Evolutionary conservation across 2,113 vertebrate genomes (phyloP).

Genomic region (Aramus guarauna): DNA sequence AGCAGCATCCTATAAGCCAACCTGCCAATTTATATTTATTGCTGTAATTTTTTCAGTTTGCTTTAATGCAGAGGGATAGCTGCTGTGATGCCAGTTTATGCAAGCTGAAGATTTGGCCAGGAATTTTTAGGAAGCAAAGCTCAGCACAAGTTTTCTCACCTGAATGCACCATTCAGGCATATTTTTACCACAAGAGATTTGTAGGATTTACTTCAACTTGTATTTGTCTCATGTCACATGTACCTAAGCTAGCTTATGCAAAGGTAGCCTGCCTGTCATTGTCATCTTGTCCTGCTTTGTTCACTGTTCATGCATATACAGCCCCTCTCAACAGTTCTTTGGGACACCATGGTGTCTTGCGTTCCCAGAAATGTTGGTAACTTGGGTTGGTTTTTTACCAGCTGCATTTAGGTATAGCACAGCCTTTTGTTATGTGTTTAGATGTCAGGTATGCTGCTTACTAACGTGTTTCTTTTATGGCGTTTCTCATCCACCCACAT

Average conservation of each 20-base stretch:
- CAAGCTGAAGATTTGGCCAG: not conserved
- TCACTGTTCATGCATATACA: not conserved
- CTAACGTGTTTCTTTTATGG: accelerated
- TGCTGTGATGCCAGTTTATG: not conserved
- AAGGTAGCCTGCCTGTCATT: not conserved
- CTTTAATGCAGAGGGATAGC: not conserved
- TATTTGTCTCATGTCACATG: not conserved
- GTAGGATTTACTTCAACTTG: not conserved
- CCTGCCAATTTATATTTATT: not conserved
- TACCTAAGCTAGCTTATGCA: not conserved
- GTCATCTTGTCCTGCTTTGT: not conserved
- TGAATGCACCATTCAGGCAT: not conserved
- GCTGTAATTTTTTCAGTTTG: not conserved
- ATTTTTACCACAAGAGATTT: not conserved
- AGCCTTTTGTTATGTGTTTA: not conserved
- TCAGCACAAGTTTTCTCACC: not conserved
- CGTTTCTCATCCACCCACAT: not conserved
- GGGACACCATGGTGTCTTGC: not conserved
- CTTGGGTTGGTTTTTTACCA: not conserved
- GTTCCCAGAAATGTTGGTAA: not conserved
- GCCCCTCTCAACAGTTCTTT: not conserved
- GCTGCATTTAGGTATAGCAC: not conserved
- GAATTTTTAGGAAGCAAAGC: not conserved
- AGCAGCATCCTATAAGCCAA: not conserved
- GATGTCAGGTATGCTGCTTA: not conserved